Evolutionary conservation across 2,888 invertebrate genomes (phyloP), one percentile per base, ranked within the genome.

Genomic region (Brachyptera putata): DNA sequence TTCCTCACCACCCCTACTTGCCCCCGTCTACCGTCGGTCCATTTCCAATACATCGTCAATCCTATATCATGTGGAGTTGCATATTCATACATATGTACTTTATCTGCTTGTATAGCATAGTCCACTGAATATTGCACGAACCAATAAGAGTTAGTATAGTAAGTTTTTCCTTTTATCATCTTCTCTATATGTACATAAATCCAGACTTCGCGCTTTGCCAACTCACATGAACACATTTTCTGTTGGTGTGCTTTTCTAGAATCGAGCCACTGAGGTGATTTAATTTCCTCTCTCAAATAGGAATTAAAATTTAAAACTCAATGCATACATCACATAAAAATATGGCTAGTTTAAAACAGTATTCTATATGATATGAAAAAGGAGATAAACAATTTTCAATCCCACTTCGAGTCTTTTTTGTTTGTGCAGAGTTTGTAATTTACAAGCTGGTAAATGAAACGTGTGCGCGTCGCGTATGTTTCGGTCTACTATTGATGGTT

Each of bases 401-500:
- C 26, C 37, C 41, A 39, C 37, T 14, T 30, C 41, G 41, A 7
- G 24, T 21, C 46, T 46, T 18, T 46, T 46, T 46, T 24, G n/a
- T 21, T n/a, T 41, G 22, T 21, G 21, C 46, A n/a, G 24, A 46
- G 46, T 16, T 14, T 18, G 46, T 46, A 46, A 46, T 46, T 46
- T 46, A 46, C 9, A 24, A 39, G 21, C n/a, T 18, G 24, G 24
- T 3, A 21, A 46, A 46, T 22, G 46, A 46, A 24, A 21, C 7
- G 18, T n/a, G 1, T 24, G 46, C 13, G 21, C 3, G 22, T 11
- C 41, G 48, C 39, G 48, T 34, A 37, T 37, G 34, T 48, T 37
- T 26, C 39, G 34, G n/a, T n/a, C n/a, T 16, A 55, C 46, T 43
- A 41, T 55, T 61, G 61, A 61, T 61, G 58, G 58, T 61, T 61